A percentile compares a stretch with the other conserved stretches of the same genome.
Evolutionary conservation across 2,888 invertebrate genomes (phyloP).

Genomic region (Drosophila macrospina): DNA sequence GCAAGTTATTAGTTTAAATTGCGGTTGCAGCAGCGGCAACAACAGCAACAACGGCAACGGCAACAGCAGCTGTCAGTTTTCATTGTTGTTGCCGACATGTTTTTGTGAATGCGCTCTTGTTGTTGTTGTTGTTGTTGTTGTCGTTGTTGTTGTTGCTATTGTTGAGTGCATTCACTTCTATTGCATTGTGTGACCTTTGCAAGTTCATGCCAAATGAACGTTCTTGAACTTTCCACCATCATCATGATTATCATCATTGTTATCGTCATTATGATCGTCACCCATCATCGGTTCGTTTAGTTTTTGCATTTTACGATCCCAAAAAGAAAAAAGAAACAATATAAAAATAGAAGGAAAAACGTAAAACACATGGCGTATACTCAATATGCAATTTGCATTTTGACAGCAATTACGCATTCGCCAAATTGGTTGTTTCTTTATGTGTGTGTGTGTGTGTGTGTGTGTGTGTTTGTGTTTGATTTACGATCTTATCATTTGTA

Average conservation of each 20-base stretch:
- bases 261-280: constrained; percentile 12
- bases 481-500: too few species aligned
- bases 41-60: not conserved
- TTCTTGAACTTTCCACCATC: constrained; percentile 68
- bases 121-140: constrained; percentile 56
- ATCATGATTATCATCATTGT: constrained; percentile 15
- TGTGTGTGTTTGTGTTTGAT: too few species aligned
- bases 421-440: not conserved
- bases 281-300: constrained; percentile 26
- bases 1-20: constrained; percentile 79
- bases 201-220: constrained; percentile 80
- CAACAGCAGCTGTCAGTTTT: constrained; percentile 49
- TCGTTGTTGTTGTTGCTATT: constrained; percentile 21
- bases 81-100: constrained; percentile 69
- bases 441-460: too few species aligned
- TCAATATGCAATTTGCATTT: constrained; percentile 24
- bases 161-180: constrained; percentile 79
- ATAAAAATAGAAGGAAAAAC: not conserved
- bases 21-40: constrained; percentile 67
- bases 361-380: constrained; percentile 42
- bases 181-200: constrained; percentile 79
- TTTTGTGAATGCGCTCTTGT: constrained; percentile 35
- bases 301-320: constrained; percentile 35
- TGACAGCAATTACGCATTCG: constrained; percentile 39
- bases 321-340: not conserved